Evolutionary conservation across 2,113 vertebrate genomes (phyloP), one percentile per base, ranked within the genome.

Genomic region (Callorhinus ursinus): DNA sequence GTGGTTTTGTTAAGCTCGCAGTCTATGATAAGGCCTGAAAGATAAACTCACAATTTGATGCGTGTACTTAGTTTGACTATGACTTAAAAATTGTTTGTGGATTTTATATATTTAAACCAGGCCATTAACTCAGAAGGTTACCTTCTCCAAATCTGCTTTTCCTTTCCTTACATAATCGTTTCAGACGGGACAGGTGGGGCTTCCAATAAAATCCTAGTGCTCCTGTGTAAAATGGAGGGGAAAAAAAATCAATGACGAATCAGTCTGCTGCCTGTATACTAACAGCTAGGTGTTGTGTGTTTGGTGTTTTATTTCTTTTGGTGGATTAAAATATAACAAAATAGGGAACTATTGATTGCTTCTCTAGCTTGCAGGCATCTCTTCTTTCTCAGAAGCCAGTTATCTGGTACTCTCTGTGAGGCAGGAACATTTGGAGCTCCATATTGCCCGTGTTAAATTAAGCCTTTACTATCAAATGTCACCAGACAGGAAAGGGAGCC

Each of bases 181-280:
- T 91, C 63, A 90, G 46, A 63, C 15, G 88, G 53, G 18, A 57
- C 21, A 65, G 26, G 14, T 10, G 2, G 9, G 28, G 2, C 49
- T 95, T 94, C 65, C 24, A 57, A 72, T 87, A 89, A 90, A 97
- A 94, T 65, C 65, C 51, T 51, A 22, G 79, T 18, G 36, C 33
- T 97, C 59, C 65, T 96, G 31, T 53, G 10, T 76, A 95, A 89
- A n/a, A n/a, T 11, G 26, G 69, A 88, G 57, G 31, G 67, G 36
- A 36, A 11, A 21, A 39, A 95, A 97, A 96, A 97, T 98, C 97
- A 96, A 97, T 98, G 97, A 59, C 42, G 97, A 92, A 96, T 98
- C 94, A 96, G 88, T 96, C 65, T 93, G 42, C 88, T 89, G 92
- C 85, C 94, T 83, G 67, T 76, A 63, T 91, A 42, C 76, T 36